A percentile compares a stretch with the other conserved stretches of the same genome.
Conservation (phyloP, 2,113 vertebrate species). For the Lepus americanus region DNA sequence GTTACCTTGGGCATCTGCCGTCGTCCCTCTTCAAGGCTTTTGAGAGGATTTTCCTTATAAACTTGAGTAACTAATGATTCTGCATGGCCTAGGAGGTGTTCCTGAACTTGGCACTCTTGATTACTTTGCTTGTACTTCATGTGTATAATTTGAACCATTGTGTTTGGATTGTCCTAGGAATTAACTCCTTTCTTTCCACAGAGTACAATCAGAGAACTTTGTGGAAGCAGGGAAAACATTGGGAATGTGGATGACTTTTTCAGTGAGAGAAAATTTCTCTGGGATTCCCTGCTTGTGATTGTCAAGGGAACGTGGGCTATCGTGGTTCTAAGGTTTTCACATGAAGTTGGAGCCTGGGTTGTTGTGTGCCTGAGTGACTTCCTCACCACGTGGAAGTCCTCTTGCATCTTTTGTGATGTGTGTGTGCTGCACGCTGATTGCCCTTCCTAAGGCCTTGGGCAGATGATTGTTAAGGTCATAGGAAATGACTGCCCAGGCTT, state of each 20-base stretch:
- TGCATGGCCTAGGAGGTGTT: constrained; percentile 77
- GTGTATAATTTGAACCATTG: not conserved
- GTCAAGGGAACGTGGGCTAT: constrained; percentile 54
- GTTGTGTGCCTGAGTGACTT: constrained; percentile 35
- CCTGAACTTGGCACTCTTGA: constrained; percentile 78
- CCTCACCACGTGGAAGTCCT: constrained; percentile 30
- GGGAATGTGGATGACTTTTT: constrained; percentile 37
- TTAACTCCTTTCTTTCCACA: not conserved
- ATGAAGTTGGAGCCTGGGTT: constrained; percentile 22
- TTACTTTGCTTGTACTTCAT: constrained; percentile 44
- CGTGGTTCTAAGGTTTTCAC: constrained; percentile 64
- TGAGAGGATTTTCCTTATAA: constrained; percentile 57
- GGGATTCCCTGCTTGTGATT: constrained; percentile 46
- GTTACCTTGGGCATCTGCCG: not conserved
- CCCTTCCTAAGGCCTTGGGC: constrained; percentile 29
- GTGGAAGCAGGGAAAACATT: constrained; percentile 7
- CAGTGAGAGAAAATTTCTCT: constrained; percentile 66
- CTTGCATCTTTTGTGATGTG: not conserved
- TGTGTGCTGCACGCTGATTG: not conserved
- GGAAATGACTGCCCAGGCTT: constrained; percentile 59
- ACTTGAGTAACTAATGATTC: constrained; percentile 63
- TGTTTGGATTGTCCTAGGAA: not conserved
- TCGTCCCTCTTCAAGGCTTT: constrained; percentile 48
- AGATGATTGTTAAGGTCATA: constrained; percentile 47
- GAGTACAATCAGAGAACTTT: constrained; percentile 35